Conservation (phyloP, 2,113 vertebrate species). For the Atlantisia rogersi region DNA sequence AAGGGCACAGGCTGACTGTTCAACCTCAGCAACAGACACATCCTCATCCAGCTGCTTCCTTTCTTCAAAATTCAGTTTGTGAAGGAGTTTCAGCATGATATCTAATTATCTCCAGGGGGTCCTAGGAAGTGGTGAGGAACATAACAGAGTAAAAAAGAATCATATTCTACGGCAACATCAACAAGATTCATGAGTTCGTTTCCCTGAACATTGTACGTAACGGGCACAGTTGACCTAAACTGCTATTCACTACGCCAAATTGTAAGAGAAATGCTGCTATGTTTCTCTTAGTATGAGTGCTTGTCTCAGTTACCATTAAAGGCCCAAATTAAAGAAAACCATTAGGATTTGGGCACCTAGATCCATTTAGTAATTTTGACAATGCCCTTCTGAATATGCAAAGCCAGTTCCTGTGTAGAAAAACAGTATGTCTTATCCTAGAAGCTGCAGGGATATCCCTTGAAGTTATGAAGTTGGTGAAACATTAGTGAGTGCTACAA, state of each 20-base stretch:
- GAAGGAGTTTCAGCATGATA: conserved; percentile 38
- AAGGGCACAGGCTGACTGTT: conserved; percentile 51
- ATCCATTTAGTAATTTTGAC: not conserved
- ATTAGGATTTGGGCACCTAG: not conserved
- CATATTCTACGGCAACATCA: not conserved
- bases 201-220: not conserved
- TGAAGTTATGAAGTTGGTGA: not conserved
- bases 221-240: not conserved
- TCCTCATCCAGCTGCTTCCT: conserved; percentile 43
- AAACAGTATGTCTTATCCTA: not conserved
- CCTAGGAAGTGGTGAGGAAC: conserved; percentile 38
- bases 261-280: not conserved
- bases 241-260: not conserved
- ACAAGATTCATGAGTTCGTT: not conserved
- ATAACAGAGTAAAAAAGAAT: conserved; percentile 1
- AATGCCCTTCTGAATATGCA: not conserved
- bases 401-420: not conserved
- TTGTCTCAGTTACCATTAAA: not conserved
- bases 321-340: not conserved
- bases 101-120: conserved; percentile 46
- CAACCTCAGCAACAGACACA: conserved; percentile 35
- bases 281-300: not conserved
- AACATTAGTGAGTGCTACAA: not conserved
- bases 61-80: conserved; percentile 53
- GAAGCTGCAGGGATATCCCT: not conserved